Conservation (phyloP, 2,113 vertebrate species). For the Anolis sagrei region DNA sequence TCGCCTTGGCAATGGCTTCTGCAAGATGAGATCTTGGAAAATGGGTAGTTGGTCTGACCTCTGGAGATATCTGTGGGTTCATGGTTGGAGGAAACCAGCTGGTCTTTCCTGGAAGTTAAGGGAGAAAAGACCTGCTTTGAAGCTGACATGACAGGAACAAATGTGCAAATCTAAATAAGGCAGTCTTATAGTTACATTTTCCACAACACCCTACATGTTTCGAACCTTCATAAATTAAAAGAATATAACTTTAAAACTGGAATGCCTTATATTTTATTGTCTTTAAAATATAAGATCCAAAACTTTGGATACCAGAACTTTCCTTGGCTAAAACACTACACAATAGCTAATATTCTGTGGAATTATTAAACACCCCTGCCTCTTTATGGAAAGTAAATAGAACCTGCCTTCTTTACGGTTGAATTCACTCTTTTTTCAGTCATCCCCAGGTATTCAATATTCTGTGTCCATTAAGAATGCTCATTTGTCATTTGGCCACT, state of each 20-base stretch:
- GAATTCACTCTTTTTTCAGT: neutral
- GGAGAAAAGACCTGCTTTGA: neutral
- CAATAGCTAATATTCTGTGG: too few relatives aligned
- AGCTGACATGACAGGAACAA: too few relatives aligned
- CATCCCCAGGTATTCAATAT: neutral
- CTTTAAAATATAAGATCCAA: neutral
- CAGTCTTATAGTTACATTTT: neutral
- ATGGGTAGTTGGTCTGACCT: conserved; percentile 65
- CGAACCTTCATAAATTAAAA: neutral
- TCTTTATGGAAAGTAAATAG: too few relatives aligned
- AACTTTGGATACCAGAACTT: neutral
- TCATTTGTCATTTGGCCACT: too few relatives aligned
- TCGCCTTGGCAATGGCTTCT: conserved; percentile 84
- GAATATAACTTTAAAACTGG: neutral
- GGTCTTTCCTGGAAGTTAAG: conserved; percentile 79
- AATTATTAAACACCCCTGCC: too few relatives aligned
- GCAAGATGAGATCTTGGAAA: conserved; percentile 80
- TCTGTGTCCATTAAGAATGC: too few relatives aligned
- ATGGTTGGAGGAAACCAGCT: conserved; percentile 80
- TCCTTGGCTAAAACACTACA: neutral
- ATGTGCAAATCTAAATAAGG: neutral
- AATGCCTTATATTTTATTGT: conserved; percentile 47
- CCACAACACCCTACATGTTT: neutral
- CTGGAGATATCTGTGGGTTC: conserved; percentile 70
- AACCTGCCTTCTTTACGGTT: neutral